phyloP scores from a whole-genome alignment of 2,113 vertebrate genomes.

The Neodon shergylaensis region DNA sequence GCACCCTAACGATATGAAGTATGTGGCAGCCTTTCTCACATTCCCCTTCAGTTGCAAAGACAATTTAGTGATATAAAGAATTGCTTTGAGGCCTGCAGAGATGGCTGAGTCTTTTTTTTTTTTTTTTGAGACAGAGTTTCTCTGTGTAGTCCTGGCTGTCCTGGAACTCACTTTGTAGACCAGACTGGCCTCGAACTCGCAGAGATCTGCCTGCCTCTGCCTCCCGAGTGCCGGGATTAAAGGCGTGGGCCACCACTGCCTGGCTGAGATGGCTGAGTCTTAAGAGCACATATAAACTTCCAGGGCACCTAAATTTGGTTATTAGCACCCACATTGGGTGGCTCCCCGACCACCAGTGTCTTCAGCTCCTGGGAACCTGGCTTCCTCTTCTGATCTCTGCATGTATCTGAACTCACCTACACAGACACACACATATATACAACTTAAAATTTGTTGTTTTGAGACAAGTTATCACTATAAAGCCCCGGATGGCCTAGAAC shows the following conservation, averaged over 20 bases:
- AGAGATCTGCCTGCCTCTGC: no score
- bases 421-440: no score
- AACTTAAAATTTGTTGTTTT: not conserved
- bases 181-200: no score
- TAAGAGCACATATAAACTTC: not conserved
- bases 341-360: not conserved
- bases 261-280: not conserved
- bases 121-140: no score
- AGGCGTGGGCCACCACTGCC: no score
- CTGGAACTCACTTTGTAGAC: no score
- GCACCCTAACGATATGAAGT: not conserved
- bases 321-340: not conserved
- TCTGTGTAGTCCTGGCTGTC: no score
- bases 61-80: not conserved
- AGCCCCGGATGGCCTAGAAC: not conserved
- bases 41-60: conserved; percentile 22
- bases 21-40: not conserved
- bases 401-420: not conserved
- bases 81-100: not conserved
- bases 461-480: not conserved
- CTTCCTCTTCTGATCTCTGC: not conserved
- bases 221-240: no score
- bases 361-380: not conserved
- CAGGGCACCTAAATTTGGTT: not conserved
- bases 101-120: not conserved